These are phyloP conservation scores for Drosophila kambysellisi DNA, from an alignment of 2,888 invertebrate genomes.

Conservation along the genomic window DNA sequence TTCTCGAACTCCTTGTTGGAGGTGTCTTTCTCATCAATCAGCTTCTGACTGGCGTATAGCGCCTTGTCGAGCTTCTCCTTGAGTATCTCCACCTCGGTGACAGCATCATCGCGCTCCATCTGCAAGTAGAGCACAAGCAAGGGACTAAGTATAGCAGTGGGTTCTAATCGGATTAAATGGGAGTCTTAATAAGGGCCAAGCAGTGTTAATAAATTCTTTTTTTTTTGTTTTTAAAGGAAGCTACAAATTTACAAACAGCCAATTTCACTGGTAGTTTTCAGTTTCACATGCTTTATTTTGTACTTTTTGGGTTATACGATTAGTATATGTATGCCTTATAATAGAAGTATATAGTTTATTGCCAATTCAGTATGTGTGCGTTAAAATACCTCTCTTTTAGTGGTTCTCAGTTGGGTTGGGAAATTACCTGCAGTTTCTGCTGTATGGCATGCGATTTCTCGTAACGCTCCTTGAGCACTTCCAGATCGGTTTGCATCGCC, in stretches of 20 bases:
- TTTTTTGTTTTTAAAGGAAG: conserved; percentile 43
- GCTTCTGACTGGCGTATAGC: conserved; percentile 92
- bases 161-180: not conserved
- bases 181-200: conserved; percentile 28
- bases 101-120: conserved; percentile 94
- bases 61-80: conserved; percentile 96
- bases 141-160: conserved; percentile 3
- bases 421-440: conserved; percentile 91
- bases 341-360: conserved; percentile 35
- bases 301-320: conserved; percentile 40
- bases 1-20: conserved; percentile 96
- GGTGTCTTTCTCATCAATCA: conserved; percentile 94
- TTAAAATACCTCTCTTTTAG: conserved; percentile 35
- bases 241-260: conserved; percentile 84
- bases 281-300: conserved; percentile 66
- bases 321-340: conserved; percentile 36
- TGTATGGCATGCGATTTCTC: conserved; percentile 94
- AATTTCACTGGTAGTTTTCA: conserved; percentile 70
- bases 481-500: conserved; percentile 93
- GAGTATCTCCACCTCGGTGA: conserved; percentile 93
- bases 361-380: conserved; percentile 12
- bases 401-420: conserved; percentile 10
- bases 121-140: conserved; percentile 81
- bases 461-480: conserved; percentile 94
- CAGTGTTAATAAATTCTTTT: conserved; percentile 24